Conservation (phyloP, 1,140 invertebrate genomes). For the Luehdorfia chinensis region DNA sequence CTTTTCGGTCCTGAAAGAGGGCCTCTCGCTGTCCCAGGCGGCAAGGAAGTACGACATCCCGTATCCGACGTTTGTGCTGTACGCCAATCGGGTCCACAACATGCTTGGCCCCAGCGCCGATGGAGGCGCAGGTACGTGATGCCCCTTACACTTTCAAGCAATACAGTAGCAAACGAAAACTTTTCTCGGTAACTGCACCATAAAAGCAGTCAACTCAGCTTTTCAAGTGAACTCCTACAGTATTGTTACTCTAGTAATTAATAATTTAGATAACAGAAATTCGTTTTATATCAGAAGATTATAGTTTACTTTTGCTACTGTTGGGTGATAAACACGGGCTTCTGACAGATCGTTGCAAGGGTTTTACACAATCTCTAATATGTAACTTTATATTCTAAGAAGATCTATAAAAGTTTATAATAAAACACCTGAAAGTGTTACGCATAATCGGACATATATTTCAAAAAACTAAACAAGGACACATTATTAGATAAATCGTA, state of each 20-base stretch:
- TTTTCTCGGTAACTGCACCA: no score
- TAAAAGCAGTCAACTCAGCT: background rate
- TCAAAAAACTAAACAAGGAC: no score
- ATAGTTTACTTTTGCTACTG: background rate
- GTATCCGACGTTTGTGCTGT: conserved; percentile 95
- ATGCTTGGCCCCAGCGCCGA: conserved; percentile 94
- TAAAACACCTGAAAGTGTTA: no score
- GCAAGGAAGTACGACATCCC: conserved; percentile 95
- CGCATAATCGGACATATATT: no score
- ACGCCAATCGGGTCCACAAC: conserved; percentile 94
- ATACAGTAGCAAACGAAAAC: conserved; percentile 25
- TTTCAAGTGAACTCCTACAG: background rate
- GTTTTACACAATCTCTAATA: no score
- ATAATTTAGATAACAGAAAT: no score
- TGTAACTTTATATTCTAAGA: no score
- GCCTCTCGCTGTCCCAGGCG: conserved; percentile 91
- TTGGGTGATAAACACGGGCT: background rate
- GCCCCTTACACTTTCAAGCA: conserved; percentile 1
- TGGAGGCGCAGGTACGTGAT: conserved; percentile 86
- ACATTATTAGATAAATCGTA: no score
- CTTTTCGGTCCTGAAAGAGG: conserved; percentile 93
- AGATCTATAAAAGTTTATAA: no score
- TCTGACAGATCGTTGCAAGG: conserved; percentile 6
- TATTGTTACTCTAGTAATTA: background rate
- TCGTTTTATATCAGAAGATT: no score